A percentile compares a stretch with the other conserved stretches of the same genome.
These are phyloP conservation scores for Gila robusta DNA, from an alignment of 2,797 vertebrate species.

Conservation along the genomic window DNA sequence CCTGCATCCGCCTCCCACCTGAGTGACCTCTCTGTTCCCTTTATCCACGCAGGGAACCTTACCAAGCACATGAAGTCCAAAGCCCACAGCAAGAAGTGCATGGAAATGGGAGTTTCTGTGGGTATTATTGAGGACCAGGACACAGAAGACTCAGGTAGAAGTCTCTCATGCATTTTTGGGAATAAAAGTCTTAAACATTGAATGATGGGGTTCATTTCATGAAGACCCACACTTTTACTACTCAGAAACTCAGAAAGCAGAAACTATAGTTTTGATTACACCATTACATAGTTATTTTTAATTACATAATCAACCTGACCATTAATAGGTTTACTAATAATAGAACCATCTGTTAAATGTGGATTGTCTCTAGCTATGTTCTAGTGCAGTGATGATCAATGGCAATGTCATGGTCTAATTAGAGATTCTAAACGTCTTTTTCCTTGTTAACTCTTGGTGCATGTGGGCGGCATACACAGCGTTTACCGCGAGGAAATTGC, in stretches of 20 bases:
- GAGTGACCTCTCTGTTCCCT: conserved; percentile 41
- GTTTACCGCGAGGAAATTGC: conserved; percentile 81
- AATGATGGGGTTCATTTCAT: conserved; percentile 20
- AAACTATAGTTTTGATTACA: conserved; percentile 47
- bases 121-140: conserved; percentile 93
- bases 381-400: conserved; percentile 73
- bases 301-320: conserved; percentile 54
- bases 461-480: conserved; percentile 77
- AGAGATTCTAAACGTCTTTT: conserved; percentile 79
- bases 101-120: conserved; percentile 94
- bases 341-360: conserved; percentile 58
- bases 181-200: background rate
- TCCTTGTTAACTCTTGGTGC: conserved; percentile 75
- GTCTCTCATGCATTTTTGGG: background rate
- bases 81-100: conserved; percentile 98
- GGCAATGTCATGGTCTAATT: conserved; percentile 76
- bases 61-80: conserved; percentile 99
- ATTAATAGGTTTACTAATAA: conserved; percentile 66
- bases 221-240: conserved; percentile 25
- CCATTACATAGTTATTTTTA: conserved; percentile 32
- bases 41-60: conserved; percentile 87
- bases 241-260: conserved; percentile 22
- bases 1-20: conserved; percentile 42
- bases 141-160: conserved; percentile 93
- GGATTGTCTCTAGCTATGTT: conserved; percentile 62